Percentiles rank a stretch among this genome's conserved stretches.
Conservation (phyloP, 1,140 invertebrate genomes). For the Nilaparvata lugens region DNA sequence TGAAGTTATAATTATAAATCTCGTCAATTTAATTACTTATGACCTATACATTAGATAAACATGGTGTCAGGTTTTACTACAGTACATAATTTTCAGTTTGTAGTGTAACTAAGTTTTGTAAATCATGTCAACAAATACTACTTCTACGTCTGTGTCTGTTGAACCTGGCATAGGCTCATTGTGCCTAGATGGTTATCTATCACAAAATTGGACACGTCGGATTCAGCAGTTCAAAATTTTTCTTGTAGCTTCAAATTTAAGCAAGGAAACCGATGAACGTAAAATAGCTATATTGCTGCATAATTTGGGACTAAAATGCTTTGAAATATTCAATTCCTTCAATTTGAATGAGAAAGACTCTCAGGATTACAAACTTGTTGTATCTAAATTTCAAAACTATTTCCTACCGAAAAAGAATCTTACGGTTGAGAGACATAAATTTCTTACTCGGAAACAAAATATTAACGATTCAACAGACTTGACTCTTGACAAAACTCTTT, state of each 20-base stretch:
- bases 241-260: conserved; percentile 20
- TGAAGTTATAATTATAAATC: too few species aligned
- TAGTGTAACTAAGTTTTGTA: too few species aligned
- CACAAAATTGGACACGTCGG: background rate
- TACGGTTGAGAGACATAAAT: conserved; percentile 25
- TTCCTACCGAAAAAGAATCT: conserved; percentile 23
- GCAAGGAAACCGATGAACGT: conserved; percentile 25
- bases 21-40: too few species aligned
- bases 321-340: conserved; percentile 24
- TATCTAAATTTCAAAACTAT: conserved; percentile 19
- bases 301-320: conserved; percentile 21
- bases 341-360: conserved; percentile 10
- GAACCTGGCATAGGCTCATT: background rate
- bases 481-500: too few species aligned
- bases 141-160: too few species aligned
- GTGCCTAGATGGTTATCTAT: background rate
- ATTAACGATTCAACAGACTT: too few species aligned
- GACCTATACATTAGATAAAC: too few species aligned
- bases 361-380: background rate
- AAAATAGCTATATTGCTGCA: conserved; percentile 25
- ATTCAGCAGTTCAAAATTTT: conserved; percentile 16
- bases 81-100: too few species aligned
- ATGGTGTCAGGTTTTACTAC: too few species aligned
- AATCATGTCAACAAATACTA: too few species aligned
- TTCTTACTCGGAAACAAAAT: conserved; percentile 26